These are phyloP conservation scores for Ptychadena robeensis DNA, from an alignment of 2,797 vertebrate species.

Conservation along the genomic window DNA sequence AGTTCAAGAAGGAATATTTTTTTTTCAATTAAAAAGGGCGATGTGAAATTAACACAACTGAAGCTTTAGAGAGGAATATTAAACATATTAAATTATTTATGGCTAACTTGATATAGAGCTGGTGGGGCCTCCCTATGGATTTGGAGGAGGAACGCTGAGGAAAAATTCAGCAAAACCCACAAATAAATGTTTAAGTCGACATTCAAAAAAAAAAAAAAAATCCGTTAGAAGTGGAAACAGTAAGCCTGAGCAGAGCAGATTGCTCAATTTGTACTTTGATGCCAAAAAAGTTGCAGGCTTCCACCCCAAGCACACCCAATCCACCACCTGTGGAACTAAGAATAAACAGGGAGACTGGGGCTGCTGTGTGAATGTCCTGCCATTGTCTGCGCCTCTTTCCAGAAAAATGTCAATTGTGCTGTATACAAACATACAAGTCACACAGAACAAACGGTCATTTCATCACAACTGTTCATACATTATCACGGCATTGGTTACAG, in stretches of 20 bases:
- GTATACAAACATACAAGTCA: conserved; percentile 20
- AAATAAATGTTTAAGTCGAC: background rate
- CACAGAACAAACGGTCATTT: conserved; percentile 5
- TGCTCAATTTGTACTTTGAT: conserved; percentile 23
- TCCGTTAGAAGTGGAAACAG: background rate
- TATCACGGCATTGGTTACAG: background rate
- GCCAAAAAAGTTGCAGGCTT: conserved; percentile 18
- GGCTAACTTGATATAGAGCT: background rate
- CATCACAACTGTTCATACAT: background rate
- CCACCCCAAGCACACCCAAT: background rate
- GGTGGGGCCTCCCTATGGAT: background rate
- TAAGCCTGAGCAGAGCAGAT: background rate
- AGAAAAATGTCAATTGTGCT: conserved; percentile 37
- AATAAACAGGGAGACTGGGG: background rate
- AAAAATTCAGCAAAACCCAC: background rate
- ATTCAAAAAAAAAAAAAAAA: background rate
- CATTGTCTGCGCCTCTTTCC: conserved; percentile 33
- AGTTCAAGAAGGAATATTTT: background rate
- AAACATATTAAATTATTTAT: background rate
- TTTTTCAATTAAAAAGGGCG: background rate
- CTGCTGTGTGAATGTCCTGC: conserved; percentile 24
- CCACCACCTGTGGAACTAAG: conserved; percentile 26
- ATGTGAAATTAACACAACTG: background rate
- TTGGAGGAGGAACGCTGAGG: background rate
- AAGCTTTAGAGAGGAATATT: background rate